phyloP scores from a whole-genome alignment of 2,888 invertebrate species.

The Conchocele bisecta region DNA sequence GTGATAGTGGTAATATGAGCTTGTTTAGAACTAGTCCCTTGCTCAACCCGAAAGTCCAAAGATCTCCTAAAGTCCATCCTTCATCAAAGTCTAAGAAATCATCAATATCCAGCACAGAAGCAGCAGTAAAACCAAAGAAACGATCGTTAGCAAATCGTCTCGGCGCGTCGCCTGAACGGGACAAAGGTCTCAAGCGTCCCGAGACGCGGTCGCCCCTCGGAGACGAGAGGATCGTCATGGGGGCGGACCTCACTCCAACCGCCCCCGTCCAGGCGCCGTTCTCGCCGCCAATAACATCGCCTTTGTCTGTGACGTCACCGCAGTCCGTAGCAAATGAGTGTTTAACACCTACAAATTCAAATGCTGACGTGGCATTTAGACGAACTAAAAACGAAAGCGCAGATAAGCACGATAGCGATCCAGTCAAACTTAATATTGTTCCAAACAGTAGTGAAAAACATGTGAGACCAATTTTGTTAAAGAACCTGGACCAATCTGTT shows the following conservation, averaged over 20 bases:
- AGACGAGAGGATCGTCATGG: constrained; percentile 51
- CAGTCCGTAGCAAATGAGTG: constrained; percentile 41
- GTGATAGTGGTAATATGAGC: constrained; percentile 63
- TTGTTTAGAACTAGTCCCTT: constrained; percentile 70
- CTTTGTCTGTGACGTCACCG: constrained; percentile 53
- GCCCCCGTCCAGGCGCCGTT: too few species aligned
- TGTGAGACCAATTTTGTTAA: too few species aligned
- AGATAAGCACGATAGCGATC: neutral
- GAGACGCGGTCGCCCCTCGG: constrained; percentile 49
- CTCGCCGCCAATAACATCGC: too few species aligned
- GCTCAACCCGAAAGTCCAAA: constrained; percentile 58
- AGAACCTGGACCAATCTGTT: too few species aligned
- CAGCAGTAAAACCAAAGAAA: too few species aligned
- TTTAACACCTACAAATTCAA: constrained; percentile 55
- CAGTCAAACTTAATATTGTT: too few species aligned
- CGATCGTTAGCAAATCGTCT: too few species aligned
- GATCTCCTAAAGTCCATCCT: constrained; percentile 73
- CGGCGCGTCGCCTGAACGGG: too few species aligned
- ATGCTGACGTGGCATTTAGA: constrained; percentile 22
- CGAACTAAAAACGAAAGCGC: neutral
- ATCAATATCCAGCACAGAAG: too few species aligned
- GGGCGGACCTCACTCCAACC: constrained; percentile 51
- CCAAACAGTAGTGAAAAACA: constrained; percentile 12
- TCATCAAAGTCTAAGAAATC: constrained; percentile 63
- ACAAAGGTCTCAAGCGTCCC: too few species aligned